These are phyloP conservation scores for Python bivittatus DNA, from an alignment of 2,113 vertebrate species.

Conservation along the genomic window DNA sequence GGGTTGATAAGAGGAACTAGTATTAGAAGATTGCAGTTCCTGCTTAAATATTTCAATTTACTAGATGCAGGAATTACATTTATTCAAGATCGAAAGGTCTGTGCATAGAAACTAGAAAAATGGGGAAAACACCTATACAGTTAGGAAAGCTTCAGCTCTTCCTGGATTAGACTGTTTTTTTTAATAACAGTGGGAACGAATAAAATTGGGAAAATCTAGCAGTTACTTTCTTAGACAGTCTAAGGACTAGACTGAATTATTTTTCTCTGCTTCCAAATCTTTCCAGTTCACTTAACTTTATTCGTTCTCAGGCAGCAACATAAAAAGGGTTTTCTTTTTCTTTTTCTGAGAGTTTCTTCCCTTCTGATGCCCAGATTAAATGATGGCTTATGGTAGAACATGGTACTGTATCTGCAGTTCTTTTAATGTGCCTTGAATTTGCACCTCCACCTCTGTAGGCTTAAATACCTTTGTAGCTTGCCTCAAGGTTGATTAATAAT, in stretches of 20 bases:
- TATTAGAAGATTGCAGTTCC: background rate
- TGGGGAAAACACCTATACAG: background rate
- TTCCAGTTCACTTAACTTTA: background rate
- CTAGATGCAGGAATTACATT: background rate
- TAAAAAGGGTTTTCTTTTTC: background rate
- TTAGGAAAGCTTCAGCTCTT: background rate
- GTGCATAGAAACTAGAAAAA: background rate
- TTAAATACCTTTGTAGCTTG: background rate
- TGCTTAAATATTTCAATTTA: background rate
- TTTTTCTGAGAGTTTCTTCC: background rate
- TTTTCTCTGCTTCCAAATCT: background rate
- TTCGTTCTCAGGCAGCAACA: background rate
- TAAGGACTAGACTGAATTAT: background rate
- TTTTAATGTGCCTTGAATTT: background rate
- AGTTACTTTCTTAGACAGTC: background rate
- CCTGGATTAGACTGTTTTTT: background rate
- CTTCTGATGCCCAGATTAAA: background rate
- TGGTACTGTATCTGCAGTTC: background rate
- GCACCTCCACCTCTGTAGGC: background rate
- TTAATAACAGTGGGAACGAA: background rate
- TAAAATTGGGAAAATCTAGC: background rate
- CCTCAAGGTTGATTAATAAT: background rate
- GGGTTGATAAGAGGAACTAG: background rate
- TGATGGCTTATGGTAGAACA: background rate
- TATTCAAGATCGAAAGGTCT: background rate